Base-by-base conservation (phyloP, 1,140 invertebrate genomes). In the Anastrepha ludens region DNA sequence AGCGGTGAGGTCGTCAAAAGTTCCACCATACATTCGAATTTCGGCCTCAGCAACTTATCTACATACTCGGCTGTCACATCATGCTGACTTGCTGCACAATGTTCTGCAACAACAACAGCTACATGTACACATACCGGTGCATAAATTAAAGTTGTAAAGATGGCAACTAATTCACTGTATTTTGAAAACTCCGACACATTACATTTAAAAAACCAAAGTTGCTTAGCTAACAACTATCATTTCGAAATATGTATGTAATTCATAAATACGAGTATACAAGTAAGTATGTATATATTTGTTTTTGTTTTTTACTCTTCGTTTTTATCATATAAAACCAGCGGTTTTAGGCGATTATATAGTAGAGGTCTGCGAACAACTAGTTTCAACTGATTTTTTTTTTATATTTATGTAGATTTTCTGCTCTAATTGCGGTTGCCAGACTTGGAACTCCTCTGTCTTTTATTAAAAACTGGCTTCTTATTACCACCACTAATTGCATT, bases 401-500 rank as follows among this genome's bases (percentile, higher is more conserved):
- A 11, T 74, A 41, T 74, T 15, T 74, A 74, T 67, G 67, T 74
- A 74, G 67, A 74, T 47, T 44, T 17, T 74, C 13, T 74, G 67
- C 67, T 74, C 67, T 74, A 74, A 74, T 74, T 47, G 67, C 41
- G 67, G 67, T 74, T 47, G 39, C 67, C 67, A 74, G 67, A 74
- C 67, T 74, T 74, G 67, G 67, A 44, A 74, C 41, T 74, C 67
- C 67, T 74, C 67, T 74, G 67, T 41, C 41, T 74, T 74, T 74
- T 74, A 47, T 74, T 74, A 44, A 74, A 74, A 74, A 7, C 13
- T 17, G 41, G 67, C 67, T 74, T 74, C 67, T 74, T 81, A 81
- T 81, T 81, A 81, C 47, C 47, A 81, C 74, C 74, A 58, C 74
- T 81, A 81, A 81, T 44, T 39, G 67, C 7, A 81, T 55, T 81